These are phyloP conservation scores for Calameuta filiformis DNA, from an alignment of 2,888 invertebrate species.

Conservation along the genomic window DNA sequence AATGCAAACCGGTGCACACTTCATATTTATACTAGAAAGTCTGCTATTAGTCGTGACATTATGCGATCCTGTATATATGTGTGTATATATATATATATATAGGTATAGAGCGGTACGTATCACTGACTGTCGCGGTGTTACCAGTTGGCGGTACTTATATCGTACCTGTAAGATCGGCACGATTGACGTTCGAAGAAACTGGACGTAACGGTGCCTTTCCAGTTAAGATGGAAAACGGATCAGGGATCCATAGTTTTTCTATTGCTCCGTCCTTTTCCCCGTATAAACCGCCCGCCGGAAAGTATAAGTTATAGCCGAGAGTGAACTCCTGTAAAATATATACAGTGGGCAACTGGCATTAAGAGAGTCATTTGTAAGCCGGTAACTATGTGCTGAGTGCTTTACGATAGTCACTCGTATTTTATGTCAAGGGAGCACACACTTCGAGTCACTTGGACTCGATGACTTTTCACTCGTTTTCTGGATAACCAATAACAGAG, in stretches of 20 bases:
- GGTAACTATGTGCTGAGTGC: conserved; percentile 41
- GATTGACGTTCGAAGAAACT: conserved; percentile 44
- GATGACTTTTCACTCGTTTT: background rate
- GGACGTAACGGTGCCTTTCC: conserved; percentile 42
- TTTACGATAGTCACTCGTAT: conserved; percentile 45
- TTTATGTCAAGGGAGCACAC: conserved; percentile 37
- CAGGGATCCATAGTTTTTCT: conserved; percentile 3
- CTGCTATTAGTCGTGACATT: background rate
- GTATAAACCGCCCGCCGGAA: conserved; percentile 30
- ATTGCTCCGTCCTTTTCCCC: conserved; percentile 22
- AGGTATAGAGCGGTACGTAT: background rate
- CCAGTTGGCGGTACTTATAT: background rate
- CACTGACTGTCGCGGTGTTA: background rate
- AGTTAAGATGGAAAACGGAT: conserved; percentile 41
- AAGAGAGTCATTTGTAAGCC: conserved; percentile 57
- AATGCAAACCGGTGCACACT: background rate
- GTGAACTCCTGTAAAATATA: conserved; percentile 48
- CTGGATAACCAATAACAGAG: background rate
- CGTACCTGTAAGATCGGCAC: conserved; percentile 22
- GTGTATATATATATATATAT: background rate
- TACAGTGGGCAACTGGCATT: conserved; percentile 47
- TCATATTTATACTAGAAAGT: background rate
- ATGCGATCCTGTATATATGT: background rate
- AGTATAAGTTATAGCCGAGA: conserved; percentile 55
- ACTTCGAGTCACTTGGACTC: conserved; percentile 11